Evolutionary conservation across 2,888 invertebrate genomes (phyloP).

Genomic region (Brenthis ino): DNA sequence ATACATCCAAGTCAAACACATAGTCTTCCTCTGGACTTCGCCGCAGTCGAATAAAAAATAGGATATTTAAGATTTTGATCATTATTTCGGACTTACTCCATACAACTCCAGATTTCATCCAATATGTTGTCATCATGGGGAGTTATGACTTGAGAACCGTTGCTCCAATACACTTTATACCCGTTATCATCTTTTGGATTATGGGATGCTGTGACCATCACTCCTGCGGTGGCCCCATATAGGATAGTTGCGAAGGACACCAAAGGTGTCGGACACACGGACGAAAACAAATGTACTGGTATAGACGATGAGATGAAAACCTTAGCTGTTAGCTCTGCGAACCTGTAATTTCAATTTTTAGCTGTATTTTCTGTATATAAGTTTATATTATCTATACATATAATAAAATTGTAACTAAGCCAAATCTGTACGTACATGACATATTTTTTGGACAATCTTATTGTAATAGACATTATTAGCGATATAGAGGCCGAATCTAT

Average conservation of each 20-base stretch:
- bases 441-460: too few relatives aligned
- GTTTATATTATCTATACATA: background rate
- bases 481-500: too few relatives aligned
- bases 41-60: background rate
- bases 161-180: conserved; percentile 98
- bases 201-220: conserved; percentile 98
- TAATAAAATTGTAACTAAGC: too few relatives aligned
- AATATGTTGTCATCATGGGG: conserved; percentile 96
- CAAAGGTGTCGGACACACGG: conserved; percentile 95
- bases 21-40: background rate
- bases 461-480: too few relatives aligned
- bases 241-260: conserved; percentile 92
- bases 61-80: background rate
- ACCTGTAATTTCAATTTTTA: conserved; percentile 77
- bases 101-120: conserved; percentile 87
- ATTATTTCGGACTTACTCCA: conserved; percentile 76
- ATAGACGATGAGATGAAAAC: conserved; percentile 90
- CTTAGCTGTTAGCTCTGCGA: conserved; percentile 93
- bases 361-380: background rate
- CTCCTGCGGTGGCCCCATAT: conserved; percentile 90
- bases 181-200: conserved; percentile 98
- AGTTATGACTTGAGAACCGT: conserved; percentile 96
- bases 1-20: too few relatives aligned
- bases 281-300: conserved; percentile 90
- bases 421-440: too few relatives aligned